Percentiles rank a stretch among this genome's conserved stretches.
Conservation (phyloP, 2,888 invertebrate species). For the Acholoe squamosa region DNA sequence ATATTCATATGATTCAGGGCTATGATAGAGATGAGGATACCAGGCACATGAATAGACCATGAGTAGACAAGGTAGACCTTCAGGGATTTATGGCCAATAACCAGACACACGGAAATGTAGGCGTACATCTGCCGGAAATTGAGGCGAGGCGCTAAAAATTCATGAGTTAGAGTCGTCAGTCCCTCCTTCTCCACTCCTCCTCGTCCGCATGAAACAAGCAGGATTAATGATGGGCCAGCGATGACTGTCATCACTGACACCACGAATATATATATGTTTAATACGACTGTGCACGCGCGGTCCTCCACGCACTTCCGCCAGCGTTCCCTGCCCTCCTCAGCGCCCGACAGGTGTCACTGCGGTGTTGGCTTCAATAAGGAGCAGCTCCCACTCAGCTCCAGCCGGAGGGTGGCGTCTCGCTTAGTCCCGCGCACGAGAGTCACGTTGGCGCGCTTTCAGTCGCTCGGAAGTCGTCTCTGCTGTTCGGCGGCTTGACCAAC, state of each 20-base stretch:
- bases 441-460: constrained; percentile 21
- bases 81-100: background rate
- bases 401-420: background rate
- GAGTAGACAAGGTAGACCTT: too few relatives aligned
- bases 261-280: too few relatives aligned
- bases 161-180: background rate
- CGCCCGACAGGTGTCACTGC: background rate
- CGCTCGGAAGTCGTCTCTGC: background rate
- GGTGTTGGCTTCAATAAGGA: background rate
- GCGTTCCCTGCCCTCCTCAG: too few relatives aligned
- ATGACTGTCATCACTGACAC: too few relatives aligned
- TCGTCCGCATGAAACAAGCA: too few relatives aligned
- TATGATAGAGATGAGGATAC: too few relatives aligned
- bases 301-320: too few relatives aligned
- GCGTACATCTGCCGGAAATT: background rate
- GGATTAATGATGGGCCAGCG: too few relatives aligned
- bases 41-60: too few relatives aligned
- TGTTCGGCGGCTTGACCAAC: background rate
- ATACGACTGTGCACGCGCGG: too few relatives aligned
- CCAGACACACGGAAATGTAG: background rate
- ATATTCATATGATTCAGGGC: too few relatives aligned
- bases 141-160: background rate
- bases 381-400: background rate
- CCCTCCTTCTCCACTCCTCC: too few relatives aligned
- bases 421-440: background rate